These are phyloP conservation scores for Drosophila hydei DNA, from an alignment of 1,140 invertebrate species.

Conservation along the genomic window DNA sequence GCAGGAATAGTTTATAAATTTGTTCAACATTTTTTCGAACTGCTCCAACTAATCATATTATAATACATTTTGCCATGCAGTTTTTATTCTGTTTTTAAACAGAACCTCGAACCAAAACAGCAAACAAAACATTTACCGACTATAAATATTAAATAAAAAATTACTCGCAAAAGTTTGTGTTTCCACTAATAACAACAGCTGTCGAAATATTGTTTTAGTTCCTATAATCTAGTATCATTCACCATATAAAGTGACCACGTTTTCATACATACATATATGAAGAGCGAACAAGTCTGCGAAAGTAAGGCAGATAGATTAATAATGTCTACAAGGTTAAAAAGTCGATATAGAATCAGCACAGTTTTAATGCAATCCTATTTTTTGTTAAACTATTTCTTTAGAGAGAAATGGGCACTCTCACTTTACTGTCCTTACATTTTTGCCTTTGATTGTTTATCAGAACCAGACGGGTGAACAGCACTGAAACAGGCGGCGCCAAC, in stretches of 20 bases:
- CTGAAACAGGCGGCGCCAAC: constrained; percentile 20
- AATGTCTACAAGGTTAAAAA: too few species aligned
- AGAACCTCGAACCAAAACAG: background rate
- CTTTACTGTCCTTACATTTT: constrained; percentile 20
- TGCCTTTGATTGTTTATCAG: constrained; percentile 21
- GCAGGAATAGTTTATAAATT: too few species aligned
- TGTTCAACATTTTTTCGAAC: too few species aligned
- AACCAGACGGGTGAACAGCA: constrained; percentile 1
- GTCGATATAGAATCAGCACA: background rate
- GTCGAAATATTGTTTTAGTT: constrained; percentile 22
- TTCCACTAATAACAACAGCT: constrained; percentile 39
- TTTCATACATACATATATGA: background rate
- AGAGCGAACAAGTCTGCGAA: constrained; percentile 22
- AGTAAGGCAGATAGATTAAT: too few species aligned
- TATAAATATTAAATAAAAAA: constrained; percentile 14
- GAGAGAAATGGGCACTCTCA: background rate
- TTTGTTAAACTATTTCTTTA: background rate
- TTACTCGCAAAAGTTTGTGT: constrained; percentile 7
- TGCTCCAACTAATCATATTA: background rate
- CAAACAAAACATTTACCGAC: constrained; percentile 1
- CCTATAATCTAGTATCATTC: constrained; percentile 7
- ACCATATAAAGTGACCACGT: constrained; percentile 5
- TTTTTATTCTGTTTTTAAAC: background rate
- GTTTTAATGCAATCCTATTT: background rate
- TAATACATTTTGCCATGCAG: background rate